phyloP scores from a whole-genome alignment of 2,113 vertebrate genomes.

The Pogona vitticeps region DNA sequence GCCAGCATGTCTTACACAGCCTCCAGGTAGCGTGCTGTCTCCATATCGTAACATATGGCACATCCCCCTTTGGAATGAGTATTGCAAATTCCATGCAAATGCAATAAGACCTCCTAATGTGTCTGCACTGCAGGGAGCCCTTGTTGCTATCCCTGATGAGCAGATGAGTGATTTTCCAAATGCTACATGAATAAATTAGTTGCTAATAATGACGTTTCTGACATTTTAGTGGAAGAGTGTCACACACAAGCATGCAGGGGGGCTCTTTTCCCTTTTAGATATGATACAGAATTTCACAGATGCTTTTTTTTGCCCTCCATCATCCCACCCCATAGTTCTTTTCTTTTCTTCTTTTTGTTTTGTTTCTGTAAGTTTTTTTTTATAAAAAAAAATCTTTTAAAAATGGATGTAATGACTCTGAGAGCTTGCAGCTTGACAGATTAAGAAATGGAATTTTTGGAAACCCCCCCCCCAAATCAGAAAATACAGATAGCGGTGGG shows the following conservation, averaged over 20 bases:
- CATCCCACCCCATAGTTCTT: not conserved
- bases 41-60: not conserved
- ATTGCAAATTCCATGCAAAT: not conserved
- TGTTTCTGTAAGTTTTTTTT: too few relatives aligned
- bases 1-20: not conserved
- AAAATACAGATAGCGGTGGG: too few relatives aligned
- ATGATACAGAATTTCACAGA: not conserved
- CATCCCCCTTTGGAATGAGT: not conserved
- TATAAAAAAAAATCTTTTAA: too few relatives aligned
- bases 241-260: not conserved
- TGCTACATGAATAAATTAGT: conserved; percentile 13
- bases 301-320: not conserved
- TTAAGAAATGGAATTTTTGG: too few relatives aligned
- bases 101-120: not conserved
- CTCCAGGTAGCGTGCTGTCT: not conserved
- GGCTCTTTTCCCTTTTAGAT: not conserved
- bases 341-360: not conserved
- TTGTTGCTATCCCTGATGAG: conserved; percentile 19
- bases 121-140: not conserved
- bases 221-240: conserved; percentile 7
- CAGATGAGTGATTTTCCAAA: not conserved
- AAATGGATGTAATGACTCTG: not conserved
- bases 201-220: not conserved
- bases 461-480: too few relatives aligned
- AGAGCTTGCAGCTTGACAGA: too few relatives aligned